Evolutionary conservation across 2,113 vertebrate genomes (phyloP).

Genomic region (Pipa parva): DNA sequence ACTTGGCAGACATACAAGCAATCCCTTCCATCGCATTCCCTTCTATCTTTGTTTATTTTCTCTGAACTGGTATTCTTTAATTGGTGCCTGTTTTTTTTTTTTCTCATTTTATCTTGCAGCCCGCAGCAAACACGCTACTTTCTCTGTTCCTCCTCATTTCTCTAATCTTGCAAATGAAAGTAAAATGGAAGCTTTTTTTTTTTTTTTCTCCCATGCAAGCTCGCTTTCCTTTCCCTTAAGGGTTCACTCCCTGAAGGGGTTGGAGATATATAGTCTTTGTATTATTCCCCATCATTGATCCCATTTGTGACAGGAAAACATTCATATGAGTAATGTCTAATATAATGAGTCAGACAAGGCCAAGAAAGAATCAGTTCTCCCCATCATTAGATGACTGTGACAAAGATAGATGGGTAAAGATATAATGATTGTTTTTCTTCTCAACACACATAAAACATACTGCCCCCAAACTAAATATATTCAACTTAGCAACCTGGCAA

Average conservation of each 20-base stretch:
- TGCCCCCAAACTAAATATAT: too few relatives aligned
- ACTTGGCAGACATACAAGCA: constrained; percentile 30
- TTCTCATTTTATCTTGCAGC: constrained; percentile 30
- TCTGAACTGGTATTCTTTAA: constrained; percentile 30
- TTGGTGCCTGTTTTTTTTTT: too few relatives aligned
- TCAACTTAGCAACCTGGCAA: too few relatives aligned
- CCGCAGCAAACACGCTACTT: constrained; percentile 25
- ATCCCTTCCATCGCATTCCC: constrained; percentile 16
- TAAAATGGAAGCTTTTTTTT: constrained; percentile 21
- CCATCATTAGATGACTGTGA: not conserved
- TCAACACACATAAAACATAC: too few relatives aligned
- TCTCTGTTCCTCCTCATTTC: constrained; percentile 22
- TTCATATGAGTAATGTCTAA: not conserved
- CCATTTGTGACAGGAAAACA: not conserved
- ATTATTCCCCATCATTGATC: not conserved
- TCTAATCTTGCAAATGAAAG: constrained; percentile 26
- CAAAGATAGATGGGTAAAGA: too few relatives aligned
- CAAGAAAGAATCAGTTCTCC: not conserved
- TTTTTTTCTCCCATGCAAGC: constrained; percentile 17
- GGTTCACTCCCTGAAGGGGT: constrained; percentile 15
- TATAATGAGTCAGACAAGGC: not conserved
- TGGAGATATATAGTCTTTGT: not conserved
- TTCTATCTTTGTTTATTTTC: constrained; percentile 30
- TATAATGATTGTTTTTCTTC: not conserved
- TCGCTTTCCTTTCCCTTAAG: not conserved